Percentiles rank a stretch among this genome's conserved stretches.
Conservation (phyloP, 2,113 vertebrate species). For the Oreochromis aureus region DNA sequence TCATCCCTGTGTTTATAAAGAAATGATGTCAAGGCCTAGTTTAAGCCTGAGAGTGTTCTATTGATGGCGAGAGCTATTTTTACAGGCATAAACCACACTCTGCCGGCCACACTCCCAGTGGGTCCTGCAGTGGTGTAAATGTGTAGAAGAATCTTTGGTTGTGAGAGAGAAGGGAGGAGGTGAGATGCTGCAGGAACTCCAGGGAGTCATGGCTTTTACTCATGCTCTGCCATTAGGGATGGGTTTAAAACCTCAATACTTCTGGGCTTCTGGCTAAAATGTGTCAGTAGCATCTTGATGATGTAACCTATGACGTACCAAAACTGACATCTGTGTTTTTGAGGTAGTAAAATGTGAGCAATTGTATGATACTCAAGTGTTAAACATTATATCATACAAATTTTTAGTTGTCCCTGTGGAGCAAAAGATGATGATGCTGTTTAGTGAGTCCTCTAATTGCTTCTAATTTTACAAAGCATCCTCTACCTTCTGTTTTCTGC, state of each 20-base stretch:
- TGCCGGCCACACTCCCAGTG: conserved; percentile 28
- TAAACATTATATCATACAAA: background rate
- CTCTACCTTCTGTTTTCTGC: no score
- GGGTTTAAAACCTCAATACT: background rate
- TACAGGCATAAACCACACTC: conserved; percentile 40
- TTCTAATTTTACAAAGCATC: background rate
- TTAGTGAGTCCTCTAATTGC: background rate
- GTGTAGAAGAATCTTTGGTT: background rate
- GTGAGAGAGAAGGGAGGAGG: background rate
- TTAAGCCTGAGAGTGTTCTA: conserved; percentile 29
- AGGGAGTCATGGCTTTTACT: conserved; percentile 2
- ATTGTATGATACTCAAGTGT: background rate
- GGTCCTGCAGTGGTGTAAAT: background rate
- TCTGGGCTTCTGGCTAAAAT: background rate
- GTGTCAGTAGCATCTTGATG: background rate
- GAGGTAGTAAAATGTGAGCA: background rate
- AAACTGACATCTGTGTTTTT: background rate
- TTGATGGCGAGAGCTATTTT: conserved; percentile 48
- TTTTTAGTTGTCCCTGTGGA: background rate
- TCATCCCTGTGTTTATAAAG: conserved; percentile 16
- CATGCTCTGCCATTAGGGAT: background rate
- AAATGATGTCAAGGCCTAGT: conserved; percentile 22
- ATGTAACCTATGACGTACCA: background rate
- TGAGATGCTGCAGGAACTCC: background rate
- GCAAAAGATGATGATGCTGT: background rate